These are phyloP conservation scores for Channallabes apus DNA, from an alignment of 2,797 vertebrate genomes.

Conservation along the genomic window DNA sequence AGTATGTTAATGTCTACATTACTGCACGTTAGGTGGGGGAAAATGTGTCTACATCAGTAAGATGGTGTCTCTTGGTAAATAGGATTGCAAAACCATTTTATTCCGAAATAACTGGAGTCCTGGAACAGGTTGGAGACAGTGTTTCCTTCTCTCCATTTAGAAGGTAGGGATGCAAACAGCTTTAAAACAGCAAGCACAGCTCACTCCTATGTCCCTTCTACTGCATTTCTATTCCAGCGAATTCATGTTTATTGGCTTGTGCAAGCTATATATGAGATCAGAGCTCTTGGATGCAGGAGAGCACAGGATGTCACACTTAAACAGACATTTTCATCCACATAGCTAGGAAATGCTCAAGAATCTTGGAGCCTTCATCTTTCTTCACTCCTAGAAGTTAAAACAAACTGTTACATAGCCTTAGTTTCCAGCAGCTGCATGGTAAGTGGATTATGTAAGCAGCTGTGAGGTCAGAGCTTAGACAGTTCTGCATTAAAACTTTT, in stretches of 20 bases:
- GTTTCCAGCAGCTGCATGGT: slow-evolving; percentile 41
- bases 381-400: slow-evolving; percentile 10
- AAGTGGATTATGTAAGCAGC: slow-evolving; percentile 41
- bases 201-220: not conserved
- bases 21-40: not conserved
- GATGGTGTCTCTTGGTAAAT: not conserved
- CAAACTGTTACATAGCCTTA: slow-evolving; percentile 21
- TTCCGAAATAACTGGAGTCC: not conserved
- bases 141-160: not conserved
- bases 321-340: not conserved
- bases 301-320: not conserved
- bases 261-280: slow-evolving; percentile 13
- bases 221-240: not conserved
- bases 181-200: not conserved
- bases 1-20: not conserved
- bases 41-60: not conserved
- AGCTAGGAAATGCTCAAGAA: not conserved
- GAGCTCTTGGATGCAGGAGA: slow-evolving; percentile 5
- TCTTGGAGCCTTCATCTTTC: not conserved
- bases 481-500: slow-evolving; percentile 15
- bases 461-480: slow-evolving; percentile 26
- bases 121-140: not conserved
- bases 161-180: not conserved
- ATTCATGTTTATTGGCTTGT: not conserved
- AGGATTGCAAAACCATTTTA: not conserved